Base-by-base conservation (phyloP, 2,797 vertebrate species). In the Neoniphon sammara region DNA sequence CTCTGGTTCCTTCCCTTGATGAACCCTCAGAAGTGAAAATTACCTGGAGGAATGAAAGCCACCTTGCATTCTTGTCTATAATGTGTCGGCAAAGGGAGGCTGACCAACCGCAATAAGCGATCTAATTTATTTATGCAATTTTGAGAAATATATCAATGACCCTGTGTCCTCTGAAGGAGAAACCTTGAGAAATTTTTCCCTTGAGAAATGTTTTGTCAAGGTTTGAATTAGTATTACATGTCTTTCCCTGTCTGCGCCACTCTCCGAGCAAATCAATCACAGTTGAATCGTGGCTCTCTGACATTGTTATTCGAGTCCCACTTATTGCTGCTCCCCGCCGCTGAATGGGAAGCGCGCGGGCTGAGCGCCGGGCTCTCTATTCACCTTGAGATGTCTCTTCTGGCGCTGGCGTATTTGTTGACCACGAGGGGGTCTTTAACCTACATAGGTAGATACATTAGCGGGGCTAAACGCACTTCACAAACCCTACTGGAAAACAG, bases 371-470 rank as follows among this genome's bases (percentile, higher is more conserved):
- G 25, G 23, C 65, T 55, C 52, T 1, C 66, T 66, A 73, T 86
- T 91, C 88, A 93, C 91, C 90, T 93, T 93, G 91, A 91, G 85
- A 90, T 74, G 88, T 87, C 80, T 89, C 88, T 87, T 89, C 80
- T 60, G 88, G 82, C 88, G 81, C 87, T 27, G 66, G 81, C 44
- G 89, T 90, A 76, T 88, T 89, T 89, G 89, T 91, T 30, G 47
- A 88, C 89, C 90, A 85, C 88, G 27, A 82, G 91, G 90, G 91
- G 91, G 90, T 92, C 91, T 92, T 93, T 93, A 93, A 93, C 92
- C 92, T 93, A 93, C 91, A 93, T 92, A 85, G 92, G 88, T 91
- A 92, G 89, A 77, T 73, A 90, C 91, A 93, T 92, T 90, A 92
- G 90, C n/a, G 44, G 83, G 88, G 89, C 86, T 92, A 91, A 92